Percentiles rank a stretch among this genome's conserved stretches.
These are phyloP conservation scores for Raphicerus campestris DNA, from an alignment of 2,113 vertebrate species.

Conservation along the genomic window DNA sequence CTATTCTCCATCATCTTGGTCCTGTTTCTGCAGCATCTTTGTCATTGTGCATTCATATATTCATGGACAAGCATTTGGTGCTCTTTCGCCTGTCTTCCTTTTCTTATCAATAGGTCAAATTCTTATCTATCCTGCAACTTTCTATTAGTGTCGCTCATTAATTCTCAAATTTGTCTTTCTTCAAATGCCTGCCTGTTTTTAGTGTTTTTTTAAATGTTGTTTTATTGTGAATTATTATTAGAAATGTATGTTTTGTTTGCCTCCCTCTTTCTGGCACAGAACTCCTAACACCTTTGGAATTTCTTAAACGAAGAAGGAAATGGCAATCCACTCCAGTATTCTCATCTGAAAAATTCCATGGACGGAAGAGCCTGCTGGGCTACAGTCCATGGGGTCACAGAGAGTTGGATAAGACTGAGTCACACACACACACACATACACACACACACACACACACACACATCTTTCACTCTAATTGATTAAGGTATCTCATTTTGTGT, in stretches of 20 bases:
- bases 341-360: background rate
- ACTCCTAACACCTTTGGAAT: background rate
- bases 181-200: background rate
- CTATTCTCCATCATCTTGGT: background rate
- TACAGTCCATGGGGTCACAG: background rate
- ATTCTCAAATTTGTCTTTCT: constrained; percentile 11
- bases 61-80: background rate
- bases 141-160: background rate
- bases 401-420: background rate
- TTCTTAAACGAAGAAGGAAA: background rate
- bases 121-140: background rate
- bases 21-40: background rate
- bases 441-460: background rate
- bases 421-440: background rate
- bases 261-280: background rate
- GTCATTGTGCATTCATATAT: background rate
- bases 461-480: background rate
- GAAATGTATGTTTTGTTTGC: background rate
- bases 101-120: background rate
- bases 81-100: background rate
- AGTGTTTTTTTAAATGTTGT: background rate
- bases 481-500: background rate
- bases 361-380: background rate
- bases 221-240: background rate
- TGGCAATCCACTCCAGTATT: background rate